Base-by-base conservation (phyloP, 1,140 invertebrate species). In the Drosophila truncata region DNA sequence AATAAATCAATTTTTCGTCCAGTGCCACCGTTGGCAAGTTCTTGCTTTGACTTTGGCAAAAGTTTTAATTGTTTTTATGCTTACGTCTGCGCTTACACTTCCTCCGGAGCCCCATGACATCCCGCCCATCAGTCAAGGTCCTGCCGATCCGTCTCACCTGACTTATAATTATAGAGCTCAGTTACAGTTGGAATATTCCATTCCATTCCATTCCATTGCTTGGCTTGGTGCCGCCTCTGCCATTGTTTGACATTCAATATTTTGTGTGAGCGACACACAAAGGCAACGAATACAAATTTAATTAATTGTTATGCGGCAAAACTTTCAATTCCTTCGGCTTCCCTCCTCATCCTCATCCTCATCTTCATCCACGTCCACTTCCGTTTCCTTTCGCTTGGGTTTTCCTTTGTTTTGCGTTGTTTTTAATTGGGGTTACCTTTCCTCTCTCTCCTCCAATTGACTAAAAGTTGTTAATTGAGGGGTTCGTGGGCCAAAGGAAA, bases 31-130 rank as follows among this genome's bases (percentile, higher is more conserved):
- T 42, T 57, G 39, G 16, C 41, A 39, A 66, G 47, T 52, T 20
- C 25, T 61, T 41, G 11, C 46, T 72, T 65, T 71, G 62, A 71
- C 69, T 75, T 79, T 80, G 49, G 66, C 44, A 55, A 90, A 88
- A 88, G 81, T 85, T 88, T 88, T 90, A 87, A 87, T 87, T 87
- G 84, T 80, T 80, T 62, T 87, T 73, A 23, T 87, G 66, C 75
- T 79, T 66, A 78, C 59, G 59, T 82, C 57, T 76, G 50, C 78
- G 67, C 60, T 69, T 78, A 57, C 82, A 78, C 44, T 61, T 61
- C 49, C 37, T 29, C 14, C 27, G 6, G 4, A n/a, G 20, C 33
- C 14, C 55, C 25, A 20, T 18, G n/a, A 20, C 57, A 31, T 27
- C 16, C 39, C 20, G 27, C 9, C 42, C 64, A 50, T 44, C 55